Conservation (phyloP, 2,113 vertebrate genomes). For the Eretmochelys imbricata region DNA sequence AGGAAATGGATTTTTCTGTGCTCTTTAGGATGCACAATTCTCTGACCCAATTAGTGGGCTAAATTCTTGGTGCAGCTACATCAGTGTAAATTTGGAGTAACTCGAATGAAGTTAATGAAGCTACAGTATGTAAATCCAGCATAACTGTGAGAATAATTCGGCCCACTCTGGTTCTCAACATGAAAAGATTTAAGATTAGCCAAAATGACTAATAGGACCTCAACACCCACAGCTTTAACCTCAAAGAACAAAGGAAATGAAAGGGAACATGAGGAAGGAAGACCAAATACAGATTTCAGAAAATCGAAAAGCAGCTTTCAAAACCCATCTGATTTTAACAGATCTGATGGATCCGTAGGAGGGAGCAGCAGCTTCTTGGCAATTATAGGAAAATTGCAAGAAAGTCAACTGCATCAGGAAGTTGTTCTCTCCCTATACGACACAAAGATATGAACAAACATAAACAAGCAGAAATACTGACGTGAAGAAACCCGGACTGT, state of each 20-base stretch:
- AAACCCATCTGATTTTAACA: not conserved
- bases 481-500: not conserved
- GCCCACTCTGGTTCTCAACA: not conserved
- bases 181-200: conserved; percentile 34
- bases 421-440: not conserved
- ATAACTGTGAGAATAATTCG: not conserved
- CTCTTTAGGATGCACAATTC: not conserved
- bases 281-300: not conserved
- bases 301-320: conserved; percentile 43
- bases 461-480: not conserved
- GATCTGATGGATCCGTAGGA: conserved; percentile 23
- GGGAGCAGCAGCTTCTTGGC: conserved; percentile 12
- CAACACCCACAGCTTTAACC: conserved; percentile 66
- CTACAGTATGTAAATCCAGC: not conserved
- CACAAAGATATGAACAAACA: conserved; percentile 5
- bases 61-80: not conserved
- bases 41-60: not conserved
- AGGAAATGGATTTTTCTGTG: not conserved
- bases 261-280: conserved; percentile 48
- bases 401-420: not conserved
- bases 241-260: conserved; percentile 49
- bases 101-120: rapidly evolving
- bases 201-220: conserved; percentile 57
- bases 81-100: not conserved
- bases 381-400: not conserved